phyloP scores from a whole-genome alignment of 2,113 vertebrate genomes.

The Capreolus pygargus region DNA sequence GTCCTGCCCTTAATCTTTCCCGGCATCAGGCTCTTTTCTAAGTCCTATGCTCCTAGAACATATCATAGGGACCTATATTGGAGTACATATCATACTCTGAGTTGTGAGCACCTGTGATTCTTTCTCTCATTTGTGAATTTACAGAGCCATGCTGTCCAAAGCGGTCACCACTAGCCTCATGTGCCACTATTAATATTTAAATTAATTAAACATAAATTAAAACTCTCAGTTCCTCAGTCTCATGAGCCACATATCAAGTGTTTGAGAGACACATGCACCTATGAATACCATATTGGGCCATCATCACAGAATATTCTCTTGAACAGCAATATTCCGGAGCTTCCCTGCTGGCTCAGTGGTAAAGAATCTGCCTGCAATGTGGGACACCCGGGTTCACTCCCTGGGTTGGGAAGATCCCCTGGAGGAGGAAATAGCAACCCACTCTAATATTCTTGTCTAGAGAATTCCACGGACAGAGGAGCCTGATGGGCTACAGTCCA shows the following conservation, averaged over 20 bases:
- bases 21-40: background rate
- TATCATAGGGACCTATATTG: background rate
- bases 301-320: background rate
- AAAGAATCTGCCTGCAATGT: background rate
- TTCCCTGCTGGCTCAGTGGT: background rate
- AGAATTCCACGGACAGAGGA: background rate
- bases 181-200: background rate
- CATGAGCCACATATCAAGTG: background rate
- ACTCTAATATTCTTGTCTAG: background rate
- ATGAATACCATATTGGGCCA: background rate
- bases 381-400: background rate
- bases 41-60: background rate
- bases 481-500: background rate
- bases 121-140: background rate
- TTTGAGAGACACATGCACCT: background rate
- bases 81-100: background rate
- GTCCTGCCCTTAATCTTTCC: background rate
- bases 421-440: background rate
- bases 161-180: background rate
- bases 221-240: background rate
- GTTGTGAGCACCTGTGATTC: background rate
- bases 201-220: constrained; percentile 22
- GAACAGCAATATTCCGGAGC: background rate
- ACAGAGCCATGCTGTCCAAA: background rate
- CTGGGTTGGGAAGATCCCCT: background rate